Conservation (phyloP, 2,888 invertebrate genomes). For the Sinohyriopsis cumingii region DNA sequence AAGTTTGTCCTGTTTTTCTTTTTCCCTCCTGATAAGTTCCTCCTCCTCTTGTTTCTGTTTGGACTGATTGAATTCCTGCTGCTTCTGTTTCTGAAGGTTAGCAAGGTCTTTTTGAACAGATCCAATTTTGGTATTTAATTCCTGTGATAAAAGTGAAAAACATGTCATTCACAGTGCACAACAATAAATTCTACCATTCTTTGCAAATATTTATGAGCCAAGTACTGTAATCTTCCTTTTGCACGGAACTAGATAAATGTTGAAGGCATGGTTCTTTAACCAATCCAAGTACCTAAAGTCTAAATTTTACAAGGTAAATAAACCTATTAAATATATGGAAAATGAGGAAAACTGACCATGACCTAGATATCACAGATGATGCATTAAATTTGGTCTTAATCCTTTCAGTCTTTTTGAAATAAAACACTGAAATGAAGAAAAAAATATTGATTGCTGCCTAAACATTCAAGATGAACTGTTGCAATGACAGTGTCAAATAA, state of each 20-base stretch:
- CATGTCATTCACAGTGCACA: not conserved
- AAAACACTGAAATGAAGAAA: no score
- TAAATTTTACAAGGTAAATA: no score
- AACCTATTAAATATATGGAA: no score
- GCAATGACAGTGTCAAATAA: no score
- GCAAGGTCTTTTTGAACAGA: constrained; percentile 44
- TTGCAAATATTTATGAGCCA: not conserved
- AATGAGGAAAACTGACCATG: no score
- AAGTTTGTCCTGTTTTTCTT: constrained; percentile 45
- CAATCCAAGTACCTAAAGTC: no score
- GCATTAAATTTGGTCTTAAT: no score
- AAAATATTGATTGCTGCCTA: no score
- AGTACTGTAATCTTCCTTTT: not conserved
- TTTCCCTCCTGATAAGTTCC: constrained; percentile 32
- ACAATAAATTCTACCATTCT: not conserved
- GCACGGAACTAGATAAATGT: not conserved
- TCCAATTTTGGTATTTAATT: constrained; percentile 33
- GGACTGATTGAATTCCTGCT: constrained; percentile 26
- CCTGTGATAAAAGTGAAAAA: constrained; percentile 30
- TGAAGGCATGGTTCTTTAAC: not conserved
- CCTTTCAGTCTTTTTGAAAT: no score
- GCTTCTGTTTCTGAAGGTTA: constrained; percentile 39
- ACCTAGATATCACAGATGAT: no score
- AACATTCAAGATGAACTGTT: no score
- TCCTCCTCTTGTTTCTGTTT: constrained; percentile 40